Base-by-base conservation (phyloP, 2,797 vertebrate species). In the Sebastes cheni region DNA sequence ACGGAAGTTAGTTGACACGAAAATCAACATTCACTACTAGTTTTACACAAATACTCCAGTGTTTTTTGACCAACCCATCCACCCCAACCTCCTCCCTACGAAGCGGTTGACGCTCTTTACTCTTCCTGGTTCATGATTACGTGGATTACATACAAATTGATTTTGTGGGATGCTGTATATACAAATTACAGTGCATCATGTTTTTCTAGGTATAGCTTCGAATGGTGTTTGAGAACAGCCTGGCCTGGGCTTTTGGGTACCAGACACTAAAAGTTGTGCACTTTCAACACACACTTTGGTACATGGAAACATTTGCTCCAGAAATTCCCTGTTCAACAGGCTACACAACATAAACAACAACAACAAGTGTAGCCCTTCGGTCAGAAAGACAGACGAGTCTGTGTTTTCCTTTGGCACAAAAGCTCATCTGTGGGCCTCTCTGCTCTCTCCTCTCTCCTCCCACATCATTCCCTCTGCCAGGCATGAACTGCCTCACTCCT, bases 401-500 rank as follows among this genome's bases (percentile, higher is more conserved):
- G 77, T 85, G 85, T 87, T 86, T 83, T 80, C 76, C 72, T 77
- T 84, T 79, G 79, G 73, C 81, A 83, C 83, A 89, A 82, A 91
- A 84, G 62, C 87, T 90, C 83, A 87, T 91, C 80, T 87, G 79
- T 86, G 69, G 76, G 76, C 77, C 69, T 80, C 83, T n/a, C 30
- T 50, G 61, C 83, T 76, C 80, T 50, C 46, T 50, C 69, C 83
- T 76, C 80, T 50, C 46, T 50, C 69, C 65, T 75, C 78, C 59
- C 76, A 79, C 77, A 79, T 78, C 79, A 83, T 83, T 88, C 83
- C 55, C 77, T 85, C 82, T 85, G 73, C 89, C 78, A 83, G 86
- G 55, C 84, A 88, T 86, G 77, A 83, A 86, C 81, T 80, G 83
- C 58, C 82, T 81, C 65, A 23, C 90, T 91, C 65, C 68, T 83